A percentile compares a stretch with the other conserved stretches of the same genome.
Evolutionary conservation across 1,140 invertebrate species (phyloP).

Genomic region (Mactra quadrangularis): DNA sequence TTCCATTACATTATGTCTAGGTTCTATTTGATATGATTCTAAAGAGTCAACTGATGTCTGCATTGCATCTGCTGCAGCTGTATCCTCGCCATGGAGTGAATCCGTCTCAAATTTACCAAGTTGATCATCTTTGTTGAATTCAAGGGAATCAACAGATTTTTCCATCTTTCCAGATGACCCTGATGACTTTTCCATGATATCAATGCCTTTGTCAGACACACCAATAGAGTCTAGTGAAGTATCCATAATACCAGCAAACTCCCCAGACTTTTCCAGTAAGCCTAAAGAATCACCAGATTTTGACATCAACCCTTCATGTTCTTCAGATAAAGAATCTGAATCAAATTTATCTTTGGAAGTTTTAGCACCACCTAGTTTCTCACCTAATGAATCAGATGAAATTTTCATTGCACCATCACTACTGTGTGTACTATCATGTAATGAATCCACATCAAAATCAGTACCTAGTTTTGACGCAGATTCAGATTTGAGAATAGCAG

Average conservation of each 20-base stretch:
- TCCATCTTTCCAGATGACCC: slow-evolving; percentile 73
- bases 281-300: slow-evolving; percentile 85
- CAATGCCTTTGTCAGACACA: slow-evolving; percentile 73
- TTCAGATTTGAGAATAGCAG: slow-evolving; percentile 74
- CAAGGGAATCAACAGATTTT: slow-evolving; percentile 87
- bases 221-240: slow-evolving; percentile 88
- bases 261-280: slow-evolving; percentile 58
- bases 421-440: slow-evolving; percentile 78
- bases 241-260: slow-evolving; percentile 74
- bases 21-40: slow-evolving; percentile 68
- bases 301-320: slow-evolving; percentile 79
- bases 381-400: slow-evolving; percentile 82
- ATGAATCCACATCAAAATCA: slow-evolving; percentile 68
- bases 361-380: slow-evolving; percentile 76
- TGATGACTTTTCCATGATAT: slow-evolving; percentile 24
- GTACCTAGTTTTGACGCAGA: slow-evolving; percentile 48
- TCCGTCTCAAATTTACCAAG: slow-evolving; percentile 74
- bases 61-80: slow-evolving; percentile 72
- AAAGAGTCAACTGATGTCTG: slow-evolving; percentile 80
- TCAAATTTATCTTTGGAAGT: slow-evolving; percentile 88
- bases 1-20: slow-evolving; percentile 74
- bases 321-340: slow-evolving; percentile 84
- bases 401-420: slow-evolving; percentile 80
- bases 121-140: slow-evolving; percentile 81
- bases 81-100: slow-evolving; percentile 82